Evolutionary conservation across 2,797 vertebrate species (phyloP).

Genomic region (Sciaenops ocellatus): DNA sequence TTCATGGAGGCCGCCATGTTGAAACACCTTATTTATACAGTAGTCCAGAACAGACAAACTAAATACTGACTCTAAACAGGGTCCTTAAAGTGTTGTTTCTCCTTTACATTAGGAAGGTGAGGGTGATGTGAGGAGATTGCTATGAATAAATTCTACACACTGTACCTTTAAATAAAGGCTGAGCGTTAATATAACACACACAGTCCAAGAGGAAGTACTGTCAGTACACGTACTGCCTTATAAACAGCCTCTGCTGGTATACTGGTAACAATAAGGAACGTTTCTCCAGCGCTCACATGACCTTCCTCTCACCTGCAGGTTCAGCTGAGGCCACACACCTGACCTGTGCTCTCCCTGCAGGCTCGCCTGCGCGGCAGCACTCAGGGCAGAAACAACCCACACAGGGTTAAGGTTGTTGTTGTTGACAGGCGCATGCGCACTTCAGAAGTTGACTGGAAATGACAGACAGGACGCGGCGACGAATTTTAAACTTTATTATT

Average conservation of each 20-base stretch:
- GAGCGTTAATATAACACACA: no score
- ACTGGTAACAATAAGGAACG: not conserved
- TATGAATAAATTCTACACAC: no score
- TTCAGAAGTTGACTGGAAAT: not conserved
- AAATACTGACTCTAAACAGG: no score
- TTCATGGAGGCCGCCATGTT: no score
- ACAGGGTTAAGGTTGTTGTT: accelerated
- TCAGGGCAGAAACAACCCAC: accelerated
- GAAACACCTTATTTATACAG: no score
- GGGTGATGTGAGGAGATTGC: no score
- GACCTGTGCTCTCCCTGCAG: no score
- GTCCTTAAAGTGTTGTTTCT: no score
- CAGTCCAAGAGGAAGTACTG: no score
- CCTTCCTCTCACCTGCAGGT: not conserved
- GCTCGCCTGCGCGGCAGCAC: constrained; percentile 1
- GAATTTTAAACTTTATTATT: not conserved
- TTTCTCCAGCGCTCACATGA: not conserved
- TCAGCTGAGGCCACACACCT: not conserved
- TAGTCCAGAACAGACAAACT: no score
- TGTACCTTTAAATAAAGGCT: no score
- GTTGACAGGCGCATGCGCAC: constrained; percentile 41
- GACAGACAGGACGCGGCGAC: accelerated
- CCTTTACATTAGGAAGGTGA: no score
- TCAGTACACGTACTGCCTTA: not conserved
- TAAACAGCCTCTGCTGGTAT: not conserved